Evolutionary conservation across 2,113 vertebrate genomes (phyloP).

Genomic region (Gobius niger): DNA sequence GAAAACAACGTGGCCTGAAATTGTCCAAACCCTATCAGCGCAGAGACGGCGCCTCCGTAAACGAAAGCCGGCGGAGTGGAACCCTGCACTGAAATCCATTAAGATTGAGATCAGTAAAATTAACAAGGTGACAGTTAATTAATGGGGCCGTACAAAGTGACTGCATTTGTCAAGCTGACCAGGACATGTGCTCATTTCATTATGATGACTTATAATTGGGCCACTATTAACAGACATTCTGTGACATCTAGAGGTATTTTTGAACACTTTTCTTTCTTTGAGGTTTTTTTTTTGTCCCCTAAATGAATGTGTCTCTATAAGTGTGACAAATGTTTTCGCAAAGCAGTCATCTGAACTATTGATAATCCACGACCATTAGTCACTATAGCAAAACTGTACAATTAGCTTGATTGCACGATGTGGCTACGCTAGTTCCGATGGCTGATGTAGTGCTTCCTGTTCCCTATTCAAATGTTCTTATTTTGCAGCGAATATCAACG

Average conservation of each 20-base stretch:
- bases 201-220: slow-evolving; percentile 3
- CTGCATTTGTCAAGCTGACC: slow-evolving; percentile 3
- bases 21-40: background rate
- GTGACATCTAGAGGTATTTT: background rate
- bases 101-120: slow-evolving; percentile 8
- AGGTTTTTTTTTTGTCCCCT: too few relatives aligned
- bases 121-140: slow-evolving; percentile 10
- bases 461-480: too few relatives aligned
- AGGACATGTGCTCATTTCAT: background rate
- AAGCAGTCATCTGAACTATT: too few relatives aligned
- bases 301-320: too few relatives aligned
- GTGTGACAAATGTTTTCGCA: too few relatives aligned
- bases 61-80: background rate
- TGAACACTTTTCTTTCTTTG: background rate
- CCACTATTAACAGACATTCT: background rate
- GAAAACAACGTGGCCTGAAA: background rate
- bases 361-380: too few relatives aligned
- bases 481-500: too few relatives aligned
- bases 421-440: too few relatives aligned
- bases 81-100: background rate
- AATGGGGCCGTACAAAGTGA: background rate
- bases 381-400: too few relatives aligned
- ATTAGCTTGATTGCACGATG: too few relatives aligned
- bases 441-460: too few relatives aligned
- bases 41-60: background rate